phyloP scores from a whole-genome alignment of 2,797 vertebrate genomes.

The Varecia variegata region DNA sequence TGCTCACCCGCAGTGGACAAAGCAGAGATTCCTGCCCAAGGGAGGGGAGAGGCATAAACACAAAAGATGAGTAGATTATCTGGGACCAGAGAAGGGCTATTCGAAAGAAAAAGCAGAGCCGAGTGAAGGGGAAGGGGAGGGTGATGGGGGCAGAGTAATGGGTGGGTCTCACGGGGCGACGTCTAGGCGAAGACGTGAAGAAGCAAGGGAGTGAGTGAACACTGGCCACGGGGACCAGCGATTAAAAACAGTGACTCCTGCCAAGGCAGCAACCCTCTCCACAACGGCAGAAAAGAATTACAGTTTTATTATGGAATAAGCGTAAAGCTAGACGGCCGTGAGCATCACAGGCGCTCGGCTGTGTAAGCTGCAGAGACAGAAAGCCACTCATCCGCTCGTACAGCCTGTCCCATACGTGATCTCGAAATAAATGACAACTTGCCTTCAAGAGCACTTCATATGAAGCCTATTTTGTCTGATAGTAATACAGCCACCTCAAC shows the following conservation, averaged over 20 bases:
- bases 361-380: not conserved
- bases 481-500: rapidly evolving
- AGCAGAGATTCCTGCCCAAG: not conserved
- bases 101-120: not conserved
- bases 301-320: rapidly evolving
- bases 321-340: no score
- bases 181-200: not conserved
- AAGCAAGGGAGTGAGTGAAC: no score
- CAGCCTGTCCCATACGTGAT: rapidly evolving
- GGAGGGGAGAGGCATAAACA: not conserved
- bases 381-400: rapidly evolving
- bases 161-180: not conserved
- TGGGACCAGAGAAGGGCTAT: not conserved
- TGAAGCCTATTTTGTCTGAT: not conserved
- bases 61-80: no score
- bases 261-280: not conserved
- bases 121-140: not conserved
- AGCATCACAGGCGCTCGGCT: not conserved
- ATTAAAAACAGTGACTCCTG: not conserved
- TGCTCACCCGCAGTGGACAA: rapidly evolving
- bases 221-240: rapidly evolving
- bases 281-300: rapidly evolving
- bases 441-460: not conserved
- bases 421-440: not conserved
- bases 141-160: not conserved